phyloP scores from a whole-genome alignment of 2,888 invertebrate genomes.

The Idaea dimidiata region DNA sequence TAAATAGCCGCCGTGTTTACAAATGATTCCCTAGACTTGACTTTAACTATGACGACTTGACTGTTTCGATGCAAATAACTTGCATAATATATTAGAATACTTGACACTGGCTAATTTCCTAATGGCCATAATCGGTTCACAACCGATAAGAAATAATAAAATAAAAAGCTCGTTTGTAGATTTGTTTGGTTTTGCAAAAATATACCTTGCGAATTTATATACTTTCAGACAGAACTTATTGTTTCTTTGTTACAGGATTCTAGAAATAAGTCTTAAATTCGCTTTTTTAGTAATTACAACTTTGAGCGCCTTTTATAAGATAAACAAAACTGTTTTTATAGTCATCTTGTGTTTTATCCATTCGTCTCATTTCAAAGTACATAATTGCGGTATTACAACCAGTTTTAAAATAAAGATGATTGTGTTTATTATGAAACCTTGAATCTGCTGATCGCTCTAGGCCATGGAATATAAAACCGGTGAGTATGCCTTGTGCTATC shows the following conservation, averaged over 20 bases:
- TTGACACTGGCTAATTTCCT: too few relatives aligned
- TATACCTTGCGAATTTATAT: neutral
- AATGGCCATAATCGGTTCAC: too few relatives aligned
- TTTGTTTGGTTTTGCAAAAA: neutral
- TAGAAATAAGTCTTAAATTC: neutral
- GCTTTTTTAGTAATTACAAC: neutral
- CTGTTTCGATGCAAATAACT: too few relatives aligned
- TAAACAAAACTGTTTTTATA: neutral
- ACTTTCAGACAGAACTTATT: neutral
- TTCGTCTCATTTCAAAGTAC: neutral
- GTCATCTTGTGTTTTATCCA: neutral
- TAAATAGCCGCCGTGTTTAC: too few relatives aligned
- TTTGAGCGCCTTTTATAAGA: neutral
- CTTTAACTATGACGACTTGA: too few relatives aligned
- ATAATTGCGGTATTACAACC: slow-evolving; percentile 10
- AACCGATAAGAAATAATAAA: too few relatives aligned
- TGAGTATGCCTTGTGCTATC: slow-evolving; percentile 31
- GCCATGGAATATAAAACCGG: slow-evolving; percentile 46
- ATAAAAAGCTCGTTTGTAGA: neutral
- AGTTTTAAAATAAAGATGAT: slow-evolving; percentile 12
- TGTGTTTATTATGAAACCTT: slow-evolving; percentile 12
- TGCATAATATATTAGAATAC: too few relatives aligned
- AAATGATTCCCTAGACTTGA: too few relatives aligned
- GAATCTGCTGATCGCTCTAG: slow-evolving; percentile 26
- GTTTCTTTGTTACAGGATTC: neutral